These are phyloP conservation scores for Falco peregrinus DNA, from an alignment of 2,797 vertebrate species.

Conservation along the genomic window DNA sequence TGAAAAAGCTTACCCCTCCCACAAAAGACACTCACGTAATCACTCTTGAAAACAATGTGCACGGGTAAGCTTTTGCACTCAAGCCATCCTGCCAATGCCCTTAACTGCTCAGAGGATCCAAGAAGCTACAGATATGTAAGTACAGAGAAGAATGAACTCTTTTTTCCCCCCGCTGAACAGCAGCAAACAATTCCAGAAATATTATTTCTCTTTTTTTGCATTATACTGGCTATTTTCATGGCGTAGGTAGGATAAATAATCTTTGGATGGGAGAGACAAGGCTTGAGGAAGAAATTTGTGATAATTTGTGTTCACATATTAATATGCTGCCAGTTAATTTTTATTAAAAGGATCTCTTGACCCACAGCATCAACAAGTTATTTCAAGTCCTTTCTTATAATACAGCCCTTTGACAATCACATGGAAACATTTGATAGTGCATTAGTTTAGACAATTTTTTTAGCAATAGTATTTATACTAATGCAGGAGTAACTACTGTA, in stretches of 20 bases:
- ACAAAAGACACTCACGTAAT: constrained; percentile 67
- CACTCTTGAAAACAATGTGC: constrained; percentile 72
- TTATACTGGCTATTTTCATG: neutral
- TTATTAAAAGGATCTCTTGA: neutral
- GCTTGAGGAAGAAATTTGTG: neutral
- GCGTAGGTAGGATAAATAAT: neutral
- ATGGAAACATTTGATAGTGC: neutral
- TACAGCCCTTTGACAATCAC: neutral
- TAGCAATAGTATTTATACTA: neutral
- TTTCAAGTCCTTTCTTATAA: neutral
- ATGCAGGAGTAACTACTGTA: neutral
- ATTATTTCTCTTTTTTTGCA: neutral
- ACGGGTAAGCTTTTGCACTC: constrained; percentile 42
- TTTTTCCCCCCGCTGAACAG: neutral
- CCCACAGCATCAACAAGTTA: neutral
- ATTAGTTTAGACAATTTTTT: neutral
- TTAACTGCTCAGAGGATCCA: constrained; percentile 21
- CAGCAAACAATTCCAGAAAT: neutral
- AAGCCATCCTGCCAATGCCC: constrained; percentile 28
- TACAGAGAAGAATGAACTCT: constrained; percentile 19
- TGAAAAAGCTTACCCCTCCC: constrained; percentile 56
- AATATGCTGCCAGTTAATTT: neutral
- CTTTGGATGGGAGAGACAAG: neutral
- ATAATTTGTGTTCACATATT: neutral
- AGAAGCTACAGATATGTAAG: constrained; percentile 69